Percentiles rank a stretch among this genome's conserved stretches.
These are phyloP conservation scores for Rhinogobio ventralis DNA, from an alignment of 2,797 vertebrate species.

Conservation along the genomic window DNA sequence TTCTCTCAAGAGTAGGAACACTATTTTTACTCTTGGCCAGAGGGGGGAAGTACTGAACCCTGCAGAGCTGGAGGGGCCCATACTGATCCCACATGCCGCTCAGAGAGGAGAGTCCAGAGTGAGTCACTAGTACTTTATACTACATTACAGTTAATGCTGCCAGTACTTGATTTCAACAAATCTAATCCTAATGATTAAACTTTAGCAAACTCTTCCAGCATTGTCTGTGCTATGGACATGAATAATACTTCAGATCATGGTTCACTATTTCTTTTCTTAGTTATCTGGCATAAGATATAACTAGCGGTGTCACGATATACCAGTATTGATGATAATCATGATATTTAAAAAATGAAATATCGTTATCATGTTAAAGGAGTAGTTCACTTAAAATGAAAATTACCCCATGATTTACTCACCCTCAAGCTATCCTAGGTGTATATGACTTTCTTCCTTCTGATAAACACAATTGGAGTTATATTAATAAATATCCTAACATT, in stretches of 20 bases:
- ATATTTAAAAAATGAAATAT: too few relatives aligned
- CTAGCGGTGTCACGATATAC: too few relatives aligned
- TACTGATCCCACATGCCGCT: conserved; percentile 90
- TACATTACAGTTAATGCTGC: background rate
- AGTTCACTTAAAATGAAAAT: too few relatives aligned
- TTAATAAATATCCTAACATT: too few relatives aligned
- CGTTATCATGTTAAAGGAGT: too few relatives aligned
- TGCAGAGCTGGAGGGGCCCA: conserved; percentile 88
- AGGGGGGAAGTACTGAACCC: conserved; percentile 85
- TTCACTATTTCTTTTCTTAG: background rate
- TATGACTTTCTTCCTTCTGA: too few relatives aligned
- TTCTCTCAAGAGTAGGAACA: conserved; percentile 90
- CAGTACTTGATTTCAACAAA: background rate
- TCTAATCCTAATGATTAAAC: background rate
- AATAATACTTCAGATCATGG: background rate
- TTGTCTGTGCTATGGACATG: background rate
- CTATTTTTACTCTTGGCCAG: conserved; percentile 92
- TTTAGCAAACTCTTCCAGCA: background rate
- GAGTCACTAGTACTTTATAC: conserved; percentile 15
- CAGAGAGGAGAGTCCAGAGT: conserved; percentile 85
- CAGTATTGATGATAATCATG: too few relatives aligned
- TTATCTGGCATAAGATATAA: background rate
- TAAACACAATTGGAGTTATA: too few relatives aligned
- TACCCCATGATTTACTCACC: too few relatives aligned
- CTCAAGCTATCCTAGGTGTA: too few relatives aligned